A percentile compares a stretch with the other conserved stretches of the same genome.
Conservation (phyloP, 2,888 invertebrate species). For the Nasonovia ribisnigri region DNA sequence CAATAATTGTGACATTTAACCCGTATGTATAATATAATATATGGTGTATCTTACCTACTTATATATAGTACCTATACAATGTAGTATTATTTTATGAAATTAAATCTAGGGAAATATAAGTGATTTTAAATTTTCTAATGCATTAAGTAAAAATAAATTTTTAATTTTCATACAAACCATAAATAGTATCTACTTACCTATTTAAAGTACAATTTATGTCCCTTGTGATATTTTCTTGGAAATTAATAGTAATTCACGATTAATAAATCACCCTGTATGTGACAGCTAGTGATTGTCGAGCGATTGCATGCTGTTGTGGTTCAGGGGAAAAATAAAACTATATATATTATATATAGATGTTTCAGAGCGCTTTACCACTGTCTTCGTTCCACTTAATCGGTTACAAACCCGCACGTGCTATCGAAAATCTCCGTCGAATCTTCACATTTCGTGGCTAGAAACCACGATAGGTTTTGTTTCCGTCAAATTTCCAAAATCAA, state of each 20-base stretch:
- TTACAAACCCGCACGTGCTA: constrained; percentile 30
- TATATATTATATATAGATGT: background rate
- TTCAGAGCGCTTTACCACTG: background rate
- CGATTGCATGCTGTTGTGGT: background rate
- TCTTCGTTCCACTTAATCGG: constrained; percentile 40
- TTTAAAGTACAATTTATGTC: background rate
- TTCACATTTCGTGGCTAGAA: background rate
- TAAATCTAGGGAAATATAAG: background rate
- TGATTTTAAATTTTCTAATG: background rate
- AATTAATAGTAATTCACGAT: background rate
- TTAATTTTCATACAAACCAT: background rate
- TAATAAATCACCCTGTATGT: background rate
- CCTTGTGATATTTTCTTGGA: background rate
- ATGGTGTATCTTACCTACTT: background rate
- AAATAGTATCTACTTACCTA: background rate
- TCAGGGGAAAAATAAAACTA: constrained; percentile 16
- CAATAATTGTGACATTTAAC: background rate
- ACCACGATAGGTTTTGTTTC: background rate
- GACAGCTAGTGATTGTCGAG: background rate
- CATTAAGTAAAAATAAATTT: background rate
- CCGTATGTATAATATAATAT: background rate
- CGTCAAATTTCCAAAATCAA: background rate
- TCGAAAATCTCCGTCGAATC: constrained; percentile 8
- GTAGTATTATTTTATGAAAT: background rate
- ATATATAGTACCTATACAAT: background rate